phyloP scores from a whole-genome alignment of 2,888 invertebrate species.

The Coleophora flavipennella region DNA sequence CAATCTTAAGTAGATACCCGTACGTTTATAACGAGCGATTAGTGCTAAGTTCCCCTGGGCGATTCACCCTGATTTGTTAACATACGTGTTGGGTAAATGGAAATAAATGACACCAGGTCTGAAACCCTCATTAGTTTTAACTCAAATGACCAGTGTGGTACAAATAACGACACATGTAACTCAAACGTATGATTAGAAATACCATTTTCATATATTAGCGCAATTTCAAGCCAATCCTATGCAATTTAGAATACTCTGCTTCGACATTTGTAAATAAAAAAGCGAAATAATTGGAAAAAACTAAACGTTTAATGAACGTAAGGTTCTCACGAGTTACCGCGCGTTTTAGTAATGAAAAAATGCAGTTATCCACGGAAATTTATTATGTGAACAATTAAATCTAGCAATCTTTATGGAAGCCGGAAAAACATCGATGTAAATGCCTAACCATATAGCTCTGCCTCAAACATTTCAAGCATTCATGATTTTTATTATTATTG shows the following conservation, averaged over 20 bases:
- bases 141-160: conserved; percentile 4
- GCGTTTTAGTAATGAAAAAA: no score
- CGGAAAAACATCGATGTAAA: no score
- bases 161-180: conserved; percentile 17
- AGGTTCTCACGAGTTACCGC: neutral
- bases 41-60: neutral
- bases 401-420: no score
- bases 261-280: neutral
- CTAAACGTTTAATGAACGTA: neutral
- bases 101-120: no score
- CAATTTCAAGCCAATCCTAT: conserved; percentile 8
- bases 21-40: neutral
- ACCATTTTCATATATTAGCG: conserved; percentile 12
- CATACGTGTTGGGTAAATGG: no score
- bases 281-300: neutral
- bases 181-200: conserved; percentile 12
- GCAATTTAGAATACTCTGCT: conserved; percentile 2
- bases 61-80: neutral
- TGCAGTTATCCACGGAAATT: no score
- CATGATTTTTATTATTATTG: no score
- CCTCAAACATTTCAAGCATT: no score
- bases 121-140: no score
- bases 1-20: neutral
- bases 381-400: no score
- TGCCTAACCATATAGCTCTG: no score